A percentile compares a stretch with the other conserved stretches of the same genome.
Evolutionary conservation across 2,888 invertebrate genomes (phyloP).

Genomic region (Drosophila eohydei): DNA sequence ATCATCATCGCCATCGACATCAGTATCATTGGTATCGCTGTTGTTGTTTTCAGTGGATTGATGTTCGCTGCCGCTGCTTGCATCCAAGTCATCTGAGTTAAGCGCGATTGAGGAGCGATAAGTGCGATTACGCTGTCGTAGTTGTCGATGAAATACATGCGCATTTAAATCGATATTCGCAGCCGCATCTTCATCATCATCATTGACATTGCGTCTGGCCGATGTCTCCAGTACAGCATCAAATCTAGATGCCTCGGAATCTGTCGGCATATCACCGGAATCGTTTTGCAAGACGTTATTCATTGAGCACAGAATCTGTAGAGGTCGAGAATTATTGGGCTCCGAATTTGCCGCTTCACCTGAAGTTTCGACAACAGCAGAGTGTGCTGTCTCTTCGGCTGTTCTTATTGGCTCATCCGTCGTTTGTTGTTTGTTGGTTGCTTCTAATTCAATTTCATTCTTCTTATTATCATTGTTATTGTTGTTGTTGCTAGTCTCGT

Average conservation of each 20-base stretch:
- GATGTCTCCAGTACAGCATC: background rate
- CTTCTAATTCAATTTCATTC: constrained; percentile 6
- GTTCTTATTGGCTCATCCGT: background rate
- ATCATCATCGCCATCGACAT: constrained; percentile 16
- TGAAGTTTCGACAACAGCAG: background rate
- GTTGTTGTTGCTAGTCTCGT: constrained; percentile 35
- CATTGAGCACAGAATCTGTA: background rate
- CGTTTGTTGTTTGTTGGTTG: constrained; percentile 1
- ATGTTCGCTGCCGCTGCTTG: background rate
- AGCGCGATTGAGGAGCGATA: constrained; percentile 38
- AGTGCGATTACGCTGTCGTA: constrained; percentile 28
- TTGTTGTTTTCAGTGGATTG: constrained; percentile 2
- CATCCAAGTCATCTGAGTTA: background rate
- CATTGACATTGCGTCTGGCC: background rate
- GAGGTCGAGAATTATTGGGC: background rate
- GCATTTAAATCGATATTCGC: background rate
- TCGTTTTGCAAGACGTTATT: background rate
- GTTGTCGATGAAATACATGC: constrained; percentile 24
- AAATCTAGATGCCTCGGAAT: background rate
- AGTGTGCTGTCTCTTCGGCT: background rate
- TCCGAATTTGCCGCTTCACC: background rate
- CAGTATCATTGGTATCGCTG: constrained; percentile 19
- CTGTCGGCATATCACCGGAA: background rate
- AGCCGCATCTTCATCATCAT: constrained; percentile 2
- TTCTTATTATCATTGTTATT: constrained; percentile 21